These are phyloP conservation scores for Sclerurus mexicanus DNA, from an alignment of 2,113 vertebrate species.

Conservation along the genomic window DNA sequence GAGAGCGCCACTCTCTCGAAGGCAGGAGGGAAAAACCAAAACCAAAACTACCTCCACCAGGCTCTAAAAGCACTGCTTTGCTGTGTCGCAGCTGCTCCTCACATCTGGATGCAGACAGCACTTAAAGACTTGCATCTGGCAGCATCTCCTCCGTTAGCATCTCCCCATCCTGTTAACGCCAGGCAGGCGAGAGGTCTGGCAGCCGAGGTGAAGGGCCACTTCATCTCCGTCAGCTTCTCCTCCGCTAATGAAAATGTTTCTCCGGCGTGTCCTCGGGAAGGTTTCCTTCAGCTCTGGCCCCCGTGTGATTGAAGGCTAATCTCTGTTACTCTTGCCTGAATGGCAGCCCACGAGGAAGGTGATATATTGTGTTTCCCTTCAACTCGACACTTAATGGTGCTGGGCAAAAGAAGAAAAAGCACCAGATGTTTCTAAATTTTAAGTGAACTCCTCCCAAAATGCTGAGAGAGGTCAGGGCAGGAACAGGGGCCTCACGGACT, in stretches of 20 bases:
- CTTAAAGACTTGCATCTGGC: not conserved
- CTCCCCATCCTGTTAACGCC: not conserved
- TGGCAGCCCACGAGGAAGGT: constrained; percentile 3
- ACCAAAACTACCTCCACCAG: not conserved
- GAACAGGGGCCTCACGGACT: accelerated
- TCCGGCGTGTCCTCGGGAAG: constrained; percentile 5
- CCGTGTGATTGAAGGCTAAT: constrained; percentile 51
- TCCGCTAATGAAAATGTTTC: constrained; percentile 59
- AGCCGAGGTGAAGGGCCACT: not conserved
- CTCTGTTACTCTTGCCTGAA: constrained; percentile 24
- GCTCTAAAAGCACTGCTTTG: not conserved
- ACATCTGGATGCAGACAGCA: constrained; percentile 25
- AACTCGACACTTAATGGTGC: not conserved
- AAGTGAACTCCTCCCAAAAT: not conserved
- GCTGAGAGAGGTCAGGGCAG: not conserved
- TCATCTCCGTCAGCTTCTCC: constrained; percentile 44
- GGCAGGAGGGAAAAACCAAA: not conserved
- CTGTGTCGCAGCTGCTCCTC: constrained; percentile 5
- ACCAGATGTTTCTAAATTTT: not conserved
- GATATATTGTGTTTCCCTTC: constrained; percentile 31
- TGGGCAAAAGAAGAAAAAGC: not conserved
- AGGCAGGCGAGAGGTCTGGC: not conserved
- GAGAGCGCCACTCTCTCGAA: not conserved
- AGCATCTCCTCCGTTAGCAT: not conserved
- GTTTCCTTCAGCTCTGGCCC: not conserved